Conservation (phyloP, 2,888 invertebrate genomes). For the Acronicta leporina region DNA sequence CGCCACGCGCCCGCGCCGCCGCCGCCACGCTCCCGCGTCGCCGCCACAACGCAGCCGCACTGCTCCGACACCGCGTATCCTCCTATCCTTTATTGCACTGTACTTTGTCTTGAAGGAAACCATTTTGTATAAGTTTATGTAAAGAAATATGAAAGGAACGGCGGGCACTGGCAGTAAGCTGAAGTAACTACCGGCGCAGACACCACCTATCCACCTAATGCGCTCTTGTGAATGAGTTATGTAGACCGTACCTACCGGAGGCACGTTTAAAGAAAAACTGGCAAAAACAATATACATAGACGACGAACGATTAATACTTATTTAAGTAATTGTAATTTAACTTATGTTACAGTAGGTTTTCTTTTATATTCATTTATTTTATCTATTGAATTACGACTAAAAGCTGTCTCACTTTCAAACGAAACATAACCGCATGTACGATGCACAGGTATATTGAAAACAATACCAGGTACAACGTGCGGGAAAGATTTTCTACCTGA, state of each 20-base stretch:
- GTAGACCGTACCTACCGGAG: neutral
- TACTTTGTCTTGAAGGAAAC: slow-evolving; percentile 43
- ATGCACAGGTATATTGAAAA: too few relatives aligned
- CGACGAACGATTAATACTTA: too few relatives aligned
- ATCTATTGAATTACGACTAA: too few relatives aligned
- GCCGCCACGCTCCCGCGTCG: slow-evolving; percentile 1
- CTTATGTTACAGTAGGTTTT: too few relatives aligned
- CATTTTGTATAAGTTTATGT: slow-evolving; percentile 41
- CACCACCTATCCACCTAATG: too few relatives aligned
- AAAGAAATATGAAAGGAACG: slow-evolving; percentile 14
- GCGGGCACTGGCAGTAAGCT: slow-evolving; percentile 15
- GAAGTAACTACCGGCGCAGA: slow-evolving; percentile 13
- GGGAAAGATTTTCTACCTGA: too few relatives aligned
- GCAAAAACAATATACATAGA: neutral
- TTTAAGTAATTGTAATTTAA: too few relatives aligned
- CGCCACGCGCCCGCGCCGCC: slow-evolving; percentile 15
- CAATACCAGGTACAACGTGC: too few relatives aligned
- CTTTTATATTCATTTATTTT: too few relatives aligned
- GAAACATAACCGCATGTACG: too few relatives aligned
- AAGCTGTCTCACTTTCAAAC: too few relatives aligned
- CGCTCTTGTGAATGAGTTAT: slow-evolving; percentile 10
- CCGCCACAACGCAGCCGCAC: slow-evolving; percentile 4
- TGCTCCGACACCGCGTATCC: neutral
- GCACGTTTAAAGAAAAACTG: neutral
- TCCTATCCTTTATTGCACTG: slow-evolving; percentile 23